A percentile compares a stretch with the other conserved stretches of the same genome.
phyloP scores from a whole-genome alignment of 2,888 invertebrate species.

The Cerceris ruficornis region DNA sequence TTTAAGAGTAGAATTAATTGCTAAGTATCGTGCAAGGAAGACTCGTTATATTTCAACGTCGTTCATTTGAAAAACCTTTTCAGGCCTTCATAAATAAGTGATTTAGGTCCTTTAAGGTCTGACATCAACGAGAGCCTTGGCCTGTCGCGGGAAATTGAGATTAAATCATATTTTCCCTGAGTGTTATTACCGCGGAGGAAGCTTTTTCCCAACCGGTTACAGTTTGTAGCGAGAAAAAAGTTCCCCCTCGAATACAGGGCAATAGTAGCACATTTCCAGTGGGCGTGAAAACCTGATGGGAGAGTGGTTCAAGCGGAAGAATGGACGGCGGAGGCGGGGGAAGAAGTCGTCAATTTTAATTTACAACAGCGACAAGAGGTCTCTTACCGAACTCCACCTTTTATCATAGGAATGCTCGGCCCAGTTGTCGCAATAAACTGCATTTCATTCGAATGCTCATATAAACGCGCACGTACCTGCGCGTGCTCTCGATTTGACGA shows the following conservation, averaged over 20 bases:
- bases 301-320: neutral
- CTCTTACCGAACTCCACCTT: constrained; percentile 17
- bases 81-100: no score
- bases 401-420: constrained; percentile 4
- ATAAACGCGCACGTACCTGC: neutral
- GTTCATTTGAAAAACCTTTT: neutral
- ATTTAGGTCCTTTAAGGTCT: no score
- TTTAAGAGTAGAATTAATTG: no score
- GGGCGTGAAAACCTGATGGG: neutral
- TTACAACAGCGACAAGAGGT: constrained; percentile 26
- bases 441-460: constrained; percentile 5
- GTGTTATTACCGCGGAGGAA: constrained; percentile 25
- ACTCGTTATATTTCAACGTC: neutral
- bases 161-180: constrained; percentile 29
- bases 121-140: neutral
- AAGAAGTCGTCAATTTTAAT: constrained; percentile 15
- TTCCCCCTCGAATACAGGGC: neutral
- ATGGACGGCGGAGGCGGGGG: neutral
- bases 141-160: neutral
- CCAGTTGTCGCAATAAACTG: constrained; percentile 34
- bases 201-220: constrained; percentile 28
- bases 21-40: neutral
- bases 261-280: neutral
- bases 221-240: constrained; percentile 14
- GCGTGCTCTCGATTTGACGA: neutral